These are phyloP conservation scores for Naso thynnoides DNA, from an alignment of 2,797 vertebrate species.

Conservation along the genomic window DNA sequence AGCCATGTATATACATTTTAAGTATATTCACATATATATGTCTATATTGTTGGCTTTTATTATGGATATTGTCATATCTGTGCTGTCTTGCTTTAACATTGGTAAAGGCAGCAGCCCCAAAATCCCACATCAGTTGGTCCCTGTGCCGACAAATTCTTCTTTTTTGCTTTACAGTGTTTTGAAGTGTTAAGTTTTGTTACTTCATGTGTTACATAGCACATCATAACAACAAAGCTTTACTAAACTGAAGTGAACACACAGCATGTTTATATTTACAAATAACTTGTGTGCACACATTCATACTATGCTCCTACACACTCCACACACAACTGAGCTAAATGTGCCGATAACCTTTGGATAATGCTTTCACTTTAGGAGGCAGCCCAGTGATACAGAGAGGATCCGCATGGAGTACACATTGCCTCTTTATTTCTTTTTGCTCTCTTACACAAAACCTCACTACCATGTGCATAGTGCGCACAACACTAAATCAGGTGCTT, in stretches of 20 bases:
- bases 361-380: conserved; percentile 20
- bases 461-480: not conserved
- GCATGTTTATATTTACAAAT: not conserved
- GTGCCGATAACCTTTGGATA: conserved; percentile 11
- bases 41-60: too few relatives aligned
- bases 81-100: too few relatives aligned
- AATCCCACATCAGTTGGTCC: too few relatives aligned
- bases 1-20: too few relatives aligned
- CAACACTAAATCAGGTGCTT: not conserved
- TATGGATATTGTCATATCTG: too few relatives aligned
- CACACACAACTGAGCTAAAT: conserved; percentile 12
- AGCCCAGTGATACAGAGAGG: conserved; percentile 11
- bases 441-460: conserved; percentile 32
- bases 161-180: too few relatives aligned
- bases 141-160: too few relatives aligned
- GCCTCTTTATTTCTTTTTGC: conserved; percentile 16
- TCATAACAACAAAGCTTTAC: not conserved
- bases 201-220: not conserved
- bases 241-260: not conserved
- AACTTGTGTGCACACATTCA: conserved; percentile 1
- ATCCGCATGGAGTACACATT: conserved; percentile 27
- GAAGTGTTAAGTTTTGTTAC: too few relatives aligned
- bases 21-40: too few relatives aligned
- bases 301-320: conserved; percentile 18
- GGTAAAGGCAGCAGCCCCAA: too few relatives aligned